Conservation (phyloP, 1,140 invertebrate species). For the Psix sp. region DNA sequence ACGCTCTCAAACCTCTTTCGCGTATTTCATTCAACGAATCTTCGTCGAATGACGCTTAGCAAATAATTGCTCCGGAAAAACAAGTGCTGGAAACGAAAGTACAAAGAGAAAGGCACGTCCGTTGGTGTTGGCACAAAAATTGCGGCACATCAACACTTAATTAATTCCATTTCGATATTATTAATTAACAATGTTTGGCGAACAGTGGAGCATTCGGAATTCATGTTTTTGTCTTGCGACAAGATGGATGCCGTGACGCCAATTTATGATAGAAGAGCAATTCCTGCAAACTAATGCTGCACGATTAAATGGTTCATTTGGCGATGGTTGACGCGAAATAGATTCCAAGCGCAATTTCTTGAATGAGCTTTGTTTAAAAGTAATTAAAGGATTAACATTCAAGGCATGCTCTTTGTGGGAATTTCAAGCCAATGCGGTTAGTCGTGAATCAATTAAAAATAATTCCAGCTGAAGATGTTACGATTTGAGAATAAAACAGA, state of each 20-base stretch:
- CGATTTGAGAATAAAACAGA: too few relatives aligned
- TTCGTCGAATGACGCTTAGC: conserved; percentile 18
- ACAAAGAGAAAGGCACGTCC: conserved; percentile 5
- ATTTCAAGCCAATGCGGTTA: too few relatives aligned
- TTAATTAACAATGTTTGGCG: conserved; percentile 34
- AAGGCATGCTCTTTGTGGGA: too few relatives aligned
- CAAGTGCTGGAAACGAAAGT: conserved; percentile 17
- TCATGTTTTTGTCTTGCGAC: conserved; percentile 19
- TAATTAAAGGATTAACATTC: conserved; percentile 32
- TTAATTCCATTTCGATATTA: conserved; percentile 40
- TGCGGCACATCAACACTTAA: conserved; percentile 40
- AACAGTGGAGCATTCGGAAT: too few relatives aligned
- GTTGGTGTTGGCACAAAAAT: conserved; percentile 13
- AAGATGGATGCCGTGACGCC: conserved; percentile 21
- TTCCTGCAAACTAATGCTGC: conserved; percentile 25
- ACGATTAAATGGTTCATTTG: conserved; percentile 36
- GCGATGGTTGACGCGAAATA: conserved; percentile 26
- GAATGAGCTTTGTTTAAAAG: conserved; percentile 25
- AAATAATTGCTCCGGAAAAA: conserved; percentile 43
- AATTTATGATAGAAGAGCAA: conserved; percentile 28
- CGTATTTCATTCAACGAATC: conserved; percentile 25
- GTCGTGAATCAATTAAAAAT: too few relatives aligned
- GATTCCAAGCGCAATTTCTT: conserved; percentile 23
- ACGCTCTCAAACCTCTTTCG: conserved; percentile 33
- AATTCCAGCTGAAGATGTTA: too few relatives aligned